Evolutionary conservation across 2,113 vertebrate species (phyloP), one percentile per base, ranked within the genome.

Genomic region (Lepisosteus osseus): DNA sequence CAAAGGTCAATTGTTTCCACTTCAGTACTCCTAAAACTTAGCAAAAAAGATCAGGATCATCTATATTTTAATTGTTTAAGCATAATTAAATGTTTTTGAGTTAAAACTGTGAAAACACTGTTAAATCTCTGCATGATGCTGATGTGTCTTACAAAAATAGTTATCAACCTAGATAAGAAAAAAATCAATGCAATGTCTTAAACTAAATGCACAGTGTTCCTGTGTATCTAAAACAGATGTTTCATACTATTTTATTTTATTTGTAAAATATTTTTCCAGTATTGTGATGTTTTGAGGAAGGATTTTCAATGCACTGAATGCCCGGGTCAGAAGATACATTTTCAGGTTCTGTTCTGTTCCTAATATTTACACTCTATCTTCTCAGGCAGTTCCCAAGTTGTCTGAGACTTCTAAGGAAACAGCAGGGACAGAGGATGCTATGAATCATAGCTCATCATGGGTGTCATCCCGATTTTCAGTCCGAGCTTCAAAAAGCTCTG

Each of bases 371-470:
- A 51, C 47, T 6, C 47, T 51, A 6, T 51, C 47, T 67, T 66
- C 67, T 62, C 29, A 71, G 62, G 65, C 54, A 62, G 63, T 72
- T 66, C 72, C 74, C 70, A 54, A 75, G 65, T 69, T 69, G 69
- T 69, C 45, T 64, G 72, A 69, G 64, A 78, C 70, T 77, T 76
- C 73, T 69, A 70, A 68, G 15, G 66, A 47, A 59, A 65, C 76
- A 74, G 72, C 69, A 13, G 77, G 74, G 43, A 51, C 61, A 74
- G 55, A 72, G 68, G 81, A 86, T 61, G 68, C 71, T 63, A 78
- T 76, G 74, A 76, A 79, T 82, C 75, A 82, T 66, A 75, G 77
- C 62, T 72, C 75, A 73, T 76, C 74, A 78, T 71, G 57, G 57
- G 12, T 59, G 57, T 59, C 57, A 59, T n/a, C 57, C 76, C 56